phyloP scores from a whole-genome alignment of 1,140 invertebrate genomes.

The Sitobion miscanthi region DNA sequence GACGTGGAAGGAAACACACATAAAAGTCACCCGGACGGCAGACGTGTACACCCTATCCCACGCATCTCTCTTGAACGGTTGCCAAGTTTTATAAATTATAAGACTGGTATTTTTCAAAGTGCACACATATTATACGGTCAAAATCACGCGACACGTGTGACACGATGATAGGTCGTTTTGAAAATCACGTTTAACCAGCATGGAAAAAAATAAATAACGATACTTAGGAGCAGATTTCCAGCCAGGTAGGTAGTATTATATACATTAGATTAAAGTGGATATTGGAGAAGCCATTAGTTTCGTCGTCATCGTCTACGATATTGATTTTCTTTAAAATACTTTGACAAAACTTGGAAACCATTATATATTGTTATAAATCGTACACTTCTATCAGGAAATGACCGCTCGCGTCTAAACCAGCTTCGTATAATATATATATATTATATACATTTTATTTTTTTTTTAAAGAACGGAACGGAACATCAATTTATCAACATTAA shows the following conservation, averaged over 20 bases:
- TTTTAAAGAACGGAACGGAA: background rate
- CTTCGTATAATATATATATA: background rate
- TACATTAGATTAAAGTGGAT: conserved; percentile 20
- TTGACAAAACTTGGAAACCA: background rate
- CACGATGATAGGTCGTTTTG: conserved; percentile 20
- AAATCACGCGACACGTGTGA: background rate
- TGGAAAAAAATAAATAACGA: background rate
- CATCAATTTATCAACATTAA: conserved; percentile 33
- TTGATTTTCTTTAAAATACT: conserved; percentile 29
- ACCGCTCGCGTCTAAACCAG: background rate
- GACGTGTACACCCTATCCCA: background rate
- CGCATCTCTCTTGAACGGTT: background rate
- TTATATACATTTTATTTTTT: background rate
- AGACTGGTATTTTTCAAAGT: conserved; percentile 28
- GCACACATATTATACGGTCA: background rate
- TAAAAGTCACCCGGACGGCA: background rate
- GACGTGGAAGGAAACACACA: background rate
- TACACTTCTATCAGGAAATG: background rate
- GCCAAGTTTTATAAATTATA: conserved; percentile 28
- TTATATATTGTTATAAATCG: conserved; percentile 9
- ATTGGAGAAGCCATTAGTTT: conserved; percentile 35
- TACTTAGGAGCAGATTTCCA: conserved; percentile 36
- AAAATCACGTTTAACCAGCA: conserved; percentile 10
- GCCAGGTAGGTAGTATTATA: background rate
- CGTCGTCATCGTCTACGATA: background rate